Conservation (phyloP, 2,888 invertebrate species). For the Dusona sp. region DNA sequence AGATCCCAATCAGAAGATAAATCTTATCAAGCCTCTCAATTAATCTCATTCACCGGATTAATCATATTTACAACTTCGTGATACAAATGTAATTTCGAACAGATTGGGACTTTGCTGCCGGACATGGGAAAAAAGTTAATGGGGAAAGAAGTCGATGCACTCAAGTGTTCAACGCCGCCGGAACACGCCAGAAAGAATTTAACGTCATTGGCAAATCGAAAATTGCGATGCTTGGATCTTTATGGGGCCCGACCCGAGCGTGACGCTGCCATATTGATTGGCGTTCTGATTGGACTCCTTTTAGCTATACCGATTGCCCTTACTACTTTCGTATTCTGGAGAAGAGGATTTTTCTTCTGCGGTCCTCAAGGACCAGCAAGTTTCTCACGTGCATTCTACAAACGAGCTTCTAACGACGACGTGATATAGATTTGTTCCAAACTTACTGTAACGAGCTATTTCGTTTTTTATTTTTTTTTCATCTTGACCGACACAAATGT, state of each 20-base stretch:
- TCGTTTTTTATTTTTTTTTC: not conserved
- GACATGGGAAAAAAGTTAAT: constrained; percentile 74
- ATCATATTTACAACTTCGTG: constrained; percentile 24
- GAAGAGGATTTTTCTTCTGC: constrained; percentile 88
- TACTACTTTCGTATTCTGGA: constrained; percentile 87
- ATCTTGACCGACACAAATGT: not conserved
- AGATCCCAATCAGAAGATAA: not conserved
- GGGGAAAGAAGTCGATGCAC: constrained; percentile 68
- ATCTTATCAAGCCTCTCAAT: not conserved
- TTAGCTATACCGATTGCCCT: constrained; percentile 89
- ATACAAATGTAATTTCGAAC: constrained; percentile 64
- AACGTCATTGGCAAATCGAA: constrained; percentile 86
- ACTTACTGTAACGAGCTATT: not conserved
- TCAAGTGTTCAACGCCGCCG: constrained; percentile 88
- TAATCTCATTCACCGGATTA: constrained; percentile 14
- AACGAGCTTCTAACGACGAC: constrained; percentile 87
- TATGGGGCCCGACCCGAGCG: constrained; percentile 88
- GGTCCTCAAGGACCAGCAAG: constrained; percentile 87
- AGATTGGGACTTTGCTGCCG: constrained; percentile 78
- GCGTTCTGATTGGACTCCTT: constrained; percentile 89
- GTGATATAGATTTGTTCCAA: constrained; percentile 78
- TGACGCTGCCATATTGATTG: constrained; percentile 90
- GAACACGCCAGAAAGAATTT: constrained; percentile 88
- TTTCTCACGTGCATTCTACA: constrained; percentile 90
- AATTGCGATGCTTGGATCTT: constrained; percentile 89